A percentile compares a stretch with the other conserved stretches of the same genome.
phyloP scores from a whole-genome alignment of 2,797 vertebrate species.

The Sarcoramphus papa region DNA sequence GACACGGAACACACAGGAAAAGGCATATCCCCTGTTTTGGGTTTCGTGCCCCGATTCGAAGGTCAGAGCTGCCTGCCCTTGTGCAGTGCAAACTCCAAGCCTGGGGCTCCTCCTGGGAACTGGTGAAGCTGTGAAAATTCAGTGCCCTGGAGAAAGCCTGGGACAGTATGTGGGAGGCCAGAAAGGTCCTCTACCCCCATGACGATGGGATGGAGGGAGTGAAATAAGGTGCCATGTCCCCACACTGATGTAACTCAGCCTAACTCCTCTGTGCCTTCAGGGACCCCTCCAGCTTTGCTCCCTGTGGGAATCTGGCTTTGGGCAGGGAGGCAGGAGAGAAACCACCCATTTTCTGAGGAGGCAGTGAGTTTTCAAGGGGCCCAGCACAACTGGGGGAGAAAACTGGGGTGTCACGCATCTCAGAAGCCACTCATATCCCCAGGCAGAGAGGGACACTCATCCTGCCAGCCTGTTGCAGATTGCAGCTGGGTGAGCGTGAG shows the following conservation, averaged over 20 bases:
- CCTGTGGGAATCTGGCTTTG: background rate
- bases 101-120: background rate
- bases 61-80: background rate
- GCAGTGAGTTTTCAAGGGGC: background rate
- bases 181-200: background rate
- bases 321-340: background rate
- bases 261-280: background rate
- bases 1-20: background rate
- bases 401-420: background rate
- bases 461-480: background rate
- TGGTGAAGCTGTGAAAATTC: background rate
- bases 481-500: background rate
- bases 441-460: accelerated
- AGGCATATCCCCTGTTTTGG: accelerated
- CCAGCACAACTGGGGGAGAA: background rate
- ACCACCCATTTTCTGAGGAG: background rate
- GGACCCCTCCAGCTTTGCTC: background rate
- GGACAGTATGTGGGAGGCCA: background rate
- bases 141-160: background rate
- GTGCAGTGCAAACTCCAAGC: background rate
- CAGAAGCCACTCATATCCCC: background rate
- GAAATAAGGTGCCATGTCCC: background rate
- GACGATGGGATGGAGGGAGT: background rate
- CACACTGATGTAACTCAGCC: background rate
- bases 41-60: background rate